These are phyloP conservation scores for Oreochromis tanganicae DNA, from an alignment of 2,113 vertebrate species.

Conservation along the genomic window DNA sequence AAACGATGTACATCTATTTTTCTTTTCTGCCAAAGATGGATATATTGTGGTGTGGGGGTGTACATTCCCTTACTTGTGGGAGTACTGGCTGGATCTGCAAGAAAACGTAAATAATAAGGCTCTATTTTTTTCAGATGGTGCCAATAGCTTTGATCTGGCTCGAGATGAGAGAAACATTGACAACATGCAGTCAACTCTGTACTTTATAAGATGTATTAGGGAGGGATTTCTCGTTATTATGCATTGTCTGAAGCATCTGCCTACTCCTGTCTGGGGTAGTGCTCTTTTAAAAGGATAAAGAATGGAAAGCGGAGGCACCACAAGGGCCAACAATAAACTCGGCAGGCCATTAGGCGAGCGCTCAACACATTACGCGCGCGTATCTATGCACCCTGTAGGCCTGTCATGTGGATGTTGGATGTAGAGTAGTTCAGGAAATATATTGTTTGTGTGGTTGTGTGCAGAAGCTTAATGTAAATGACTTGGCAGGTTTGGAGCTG, in stretches of 20 bases:
- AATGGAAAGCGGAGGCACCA: constrained; percentile 24
- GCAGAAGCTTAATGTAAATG: constrained; percentile 58
- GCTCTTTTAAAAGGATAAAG: constrained; percentile 27
- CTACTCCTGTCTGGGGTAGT: constrained; percentile 2
- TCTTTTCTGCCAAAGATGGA: neutral
- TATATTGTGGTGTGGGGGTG: neutral
- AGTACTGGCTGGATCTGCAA: neutral
- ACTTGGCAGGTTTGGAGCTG: constrained; percentile 49
- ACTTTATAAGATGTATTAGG: constrained; percentile 17
- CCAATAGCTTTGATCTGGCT: constrained; percentile 23
- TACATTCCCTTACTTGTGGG: constrained; percentile 22
- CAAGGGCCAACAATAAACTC: constrained; percentile 7
- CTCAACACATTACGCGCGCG: constrained; percentile 30
- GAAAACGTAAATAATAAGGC: constrained; percentile 7
- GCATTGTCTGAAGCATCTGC: constrained; percentile 17
- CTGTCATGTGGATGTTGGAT: constrained; percentile 50
- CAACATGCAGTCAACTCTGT: constrained; percentile 18
- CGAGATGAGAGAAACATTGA: constrained; percentile 14
- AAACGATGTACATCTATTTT: neutral
- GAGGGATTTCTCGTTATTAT: constrained; percentile 8
- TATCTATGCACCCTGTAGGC: constrained; percentile 34
- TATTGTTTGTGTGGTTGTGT: constrained; percentile 9
- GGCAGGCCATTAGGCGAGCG: constrained; percentile 4
- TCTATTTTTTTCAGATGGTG: constrained; percentile 7
- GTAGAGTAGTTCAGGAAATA: constrained; percentile 26